These are phyloP conservation scores for Rousettus madagascariensis DNA, from an alignment of 2,797 vertebrate genomes.

Conservation along the genomic window DNA sequence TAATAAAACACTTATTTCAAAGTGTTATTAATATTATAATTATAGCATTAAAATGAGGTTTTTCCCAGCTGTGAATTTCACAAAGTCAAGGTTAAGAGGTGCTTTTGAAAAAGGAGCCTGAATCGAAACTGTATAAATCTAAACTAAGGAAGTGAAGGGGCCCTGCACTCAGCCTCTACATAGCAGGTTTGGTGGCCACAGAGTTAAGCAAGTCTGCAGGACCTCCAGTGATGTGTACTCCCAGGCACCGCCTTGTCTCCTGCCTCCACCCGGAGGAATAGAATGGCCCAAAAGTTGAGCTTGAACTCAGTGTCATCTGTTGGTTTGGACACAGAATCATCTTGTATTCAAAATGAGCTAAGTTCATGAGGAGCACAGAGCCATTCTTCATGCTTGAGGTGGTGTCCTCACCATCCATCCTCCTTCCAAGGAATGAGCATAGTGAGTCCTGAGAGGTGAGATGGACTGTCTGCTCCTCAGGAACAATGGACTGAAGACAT, in stretches of 20 bases:
- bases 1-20: background rate
- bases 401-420: background rate
- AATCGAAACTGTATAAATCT: background rate
- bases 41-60: background rate
- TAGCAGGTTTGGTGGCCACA: too few relatives aligned
- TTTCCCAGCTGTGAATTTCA: background rate
- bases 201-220: background rate
- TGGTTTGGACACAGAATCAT: background rate
- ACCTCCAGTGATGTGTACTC: accelerated
- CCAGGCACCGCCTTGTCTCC: background rate
- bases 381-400: background rate
- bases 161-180: background rate
- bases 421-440: background rate
- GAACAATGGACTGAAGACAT: accelerated
- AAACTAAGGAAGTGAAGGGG: accelerated
- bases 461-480: background rate
- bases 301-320: background rate
- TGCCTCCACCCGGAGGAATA: background rate
- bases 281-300: background rate
- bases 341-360: background rate
- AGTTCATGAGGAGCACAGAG: accelerated
- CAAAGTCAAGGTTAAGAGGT: slow-evolving; percentile 30
- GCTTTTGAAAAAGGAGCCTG: background rate
- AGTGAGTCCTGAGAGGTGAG: background rate
- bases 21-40: background rate